Base-by-base conservation (phyloP, 2,113 vertebrate species). In the Microtus montanus region DNA sequence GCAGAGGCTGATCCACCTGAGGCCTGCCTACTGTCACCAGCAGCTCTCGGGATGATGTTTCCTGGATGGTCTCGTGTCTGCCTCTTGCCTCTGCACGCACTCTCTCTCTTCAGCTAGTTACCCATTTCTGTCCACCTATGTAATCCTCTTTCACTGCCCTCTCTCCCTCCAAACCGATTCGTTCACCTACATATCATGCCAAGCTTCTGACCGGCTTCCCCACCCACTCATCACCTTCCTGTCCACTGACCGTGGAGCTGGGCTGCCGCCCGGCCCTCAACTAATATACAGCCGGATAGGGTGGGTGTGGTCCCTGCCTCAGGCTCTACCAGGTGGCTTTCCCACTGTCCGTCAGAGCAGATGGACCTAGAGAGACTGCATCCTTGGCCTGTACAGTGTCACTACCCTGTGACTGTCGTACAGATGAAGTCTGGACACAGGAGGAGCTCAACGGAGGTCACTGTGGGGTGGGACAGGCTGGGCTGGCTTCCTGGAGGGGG, bases 291-390 rank as follows among this genome's bases (percentile, higher is more conserved):
- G 61, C 73, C 41, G 24, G 54, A 61, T 2, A 17, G 71, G 73
- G n/a, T 1, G 7, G 82, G 78, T 38, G 64, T 52, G 94, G 74
- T 15, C 79, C 38, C 66, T 74, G 89, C 78, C 89, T 84, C 11
- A 0, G 89, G 91, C 80, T 54, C 80, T 52, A 28, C n/a, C 30
- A 3, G 75, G 68, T 71, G 82, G 77, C 82, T 41, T 30, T 79
- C 54, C 86, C 17, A n/a, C 71, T n/a, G 58, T 64, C 49, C 66
- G 58, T 33, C n/a, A n/a, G 68, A 88, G 74, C 82, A 79, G 82
- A 38, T 79, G 47, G 75, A 64, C 52, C 89, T 83, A 47, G 22
- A 87, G n/a, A 84, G 47, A 14, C 78, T 6, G 28, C 28, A 38
- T 71, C 79, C 89, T 74, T 2, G 9, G 33, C 13, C 33, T 41